phyloP scores from a whole-genome alignment of 2,113 vertebrate genomes.

The Phrynosoma blainvillii region DNA sequence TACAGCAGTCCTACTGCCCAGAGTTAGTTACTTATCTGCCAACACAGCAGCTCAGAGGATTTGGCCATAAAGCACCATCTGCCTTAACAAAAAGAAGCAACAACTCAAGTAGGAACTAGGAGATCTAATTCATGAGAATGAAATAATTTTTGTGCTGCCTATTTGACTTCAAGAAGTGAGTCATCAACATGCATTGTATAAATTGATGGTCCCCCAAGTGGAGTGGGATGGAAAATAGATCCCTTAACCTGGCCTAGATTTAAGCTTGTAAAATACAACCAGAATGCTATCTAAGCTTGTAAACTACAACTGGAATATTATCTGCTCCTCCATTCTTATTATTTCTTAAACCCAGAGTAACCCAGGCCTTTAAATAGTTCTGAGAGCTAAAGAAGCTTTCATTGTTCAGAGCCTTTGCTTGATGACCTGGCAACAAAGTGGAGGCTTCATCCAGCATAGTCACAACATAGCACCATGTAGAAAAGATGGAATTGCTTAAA shows the following conservation, averaged over 20 bases:
- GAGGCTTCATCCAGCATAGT: background rate
- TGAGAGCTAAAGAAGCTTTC: background rate
- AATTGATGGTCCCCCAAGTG: background rate
- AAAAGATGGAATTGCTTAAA: background rate
- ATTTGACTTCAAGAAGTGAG: constrained; percentile 18
- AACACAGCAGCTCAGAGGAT: constrained; percentile 4
- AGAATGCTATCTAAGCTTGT: background rate
- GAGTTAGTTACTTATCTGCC: background rate
- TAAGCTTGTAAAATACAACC: constrained; percentile 13
- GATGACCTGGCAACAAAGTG: constrained; percentile 15
- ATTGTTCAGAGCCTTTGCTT: constrained; percentile 6
- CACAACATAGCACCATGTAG: background rate
- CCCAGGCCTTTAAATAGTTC: background rate
- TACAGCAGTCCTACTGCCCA: background rate
- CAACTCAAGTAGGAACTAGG: constrained; percentile 2
- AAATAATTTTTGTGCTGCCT: background rate
- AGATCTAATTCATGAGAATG: constrained; percentile 26
- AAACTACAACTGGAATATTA: constrained; percentile 2
- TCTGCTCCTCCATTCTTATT: background rate
- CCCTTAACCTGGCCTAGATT: constrained; percentile 33
- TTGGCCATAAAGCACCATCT: constrained; percentile 15
- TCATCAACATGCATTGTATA: background rate
- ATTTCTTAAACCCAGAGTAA: background rate
- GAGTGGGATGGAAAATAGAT: constrained; percentile 9
- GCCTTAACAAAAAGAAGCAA: constrained; percentile 32